These are phyloP conservation scores for Nomada goodeniana DNA, from an alignment of 2,888 invertebrate genomes.

Conservation along the genomic window DNA sequence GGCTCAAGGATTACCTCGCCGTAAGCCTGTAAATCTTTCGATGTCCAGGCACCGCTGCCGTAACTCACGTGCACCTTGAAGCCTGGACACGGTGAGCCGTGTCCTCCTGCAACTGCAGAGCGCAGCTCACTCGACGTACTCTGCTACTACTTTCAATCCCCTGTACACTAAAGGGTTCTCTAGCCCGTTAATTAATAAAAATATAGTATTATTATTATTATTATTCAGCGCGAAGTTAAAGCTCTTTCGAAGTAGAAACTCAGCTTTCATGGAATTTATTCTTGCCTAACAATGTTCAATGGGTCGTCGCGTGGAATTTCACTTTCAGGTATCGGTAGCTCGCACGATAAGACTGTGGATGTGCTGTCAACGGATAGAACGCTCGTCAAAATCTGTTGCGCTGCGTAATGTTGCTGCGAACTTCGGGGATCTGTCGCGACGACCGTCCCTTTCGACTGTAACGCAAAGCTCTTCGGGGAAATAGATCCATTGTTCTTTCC, in stretches of 20 bases:
- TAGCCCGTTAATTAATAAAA: no score
- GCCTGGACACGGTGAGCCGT: not conserved
- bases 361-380: not conserved
- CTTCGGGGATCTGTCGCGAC: no score
- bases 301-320: not conserved
- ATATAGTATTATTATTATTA: no score
- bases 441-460: no score
- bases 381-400: not conserved
- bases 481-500: not conserved
- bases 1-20: slow-evolving; percentile 41
- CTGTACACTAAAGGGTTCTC: no score
- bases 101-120: not conserved
- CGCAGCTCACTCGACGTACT: not conserved
- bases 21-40: slow-evolving; percentile 41
- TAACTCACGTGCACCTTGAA: slow-evolving; percentile 19
- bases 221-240: not conserved
- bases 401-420: no score
- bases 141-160: no score
- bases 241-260: not conserved
- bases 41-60: not conserved
- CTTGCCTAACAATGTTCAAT: not conserved
- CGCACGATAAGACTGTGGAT: not conserved
- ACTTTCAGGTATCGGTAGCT: not conserved
- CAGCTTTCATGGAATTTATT: not conserved
- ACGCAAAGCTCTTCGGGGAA: no score